Conservation (phyloP, 2,113 vertebrate genomes). For the Petrocephalus zakoni region DNA sequence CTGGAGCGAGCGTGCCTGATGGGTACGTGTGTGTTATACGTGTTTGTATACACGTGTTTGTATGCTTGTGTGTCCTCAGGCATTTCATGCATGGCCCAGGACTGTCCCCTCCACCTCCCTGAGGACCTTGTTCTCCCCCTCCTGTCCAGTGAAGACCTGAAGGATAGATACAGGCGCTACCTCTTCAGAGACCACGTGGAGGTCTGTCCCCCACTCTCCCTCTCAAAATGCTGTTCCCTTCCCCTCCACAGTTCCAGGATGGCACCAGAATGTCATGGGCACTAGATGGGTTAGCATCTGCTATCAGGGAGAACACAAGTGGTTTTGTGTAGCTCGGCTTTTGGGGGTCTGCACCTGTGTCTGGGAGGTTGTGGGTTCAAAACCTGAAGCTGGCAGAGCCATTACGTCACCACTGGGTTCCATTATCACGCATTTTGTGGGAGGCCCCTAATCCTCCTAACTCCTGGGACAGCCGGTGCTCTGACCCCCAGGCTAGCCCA, state of each 20-base stretch:
- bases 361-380: neutral
- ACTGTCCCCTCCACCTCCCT: slow-evolving; percentile 86
- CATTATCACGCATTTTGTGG: no score
- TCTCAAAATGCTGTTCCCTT: neutral
- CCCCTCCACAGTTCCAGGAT: neutral
- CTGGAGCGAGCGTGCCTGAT: neutral
- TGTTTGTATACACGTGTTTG: slow-evolving; percentile 8
- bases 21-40: neutral
- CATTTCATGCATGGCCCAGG: slow-evolving; percentile 97
- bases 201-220: slow-evolving; percentile 50
- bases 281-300: neutral
- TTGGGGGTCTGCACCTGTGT: neutral
- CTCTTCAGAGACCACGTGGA: slow-evolving; percentile 99
- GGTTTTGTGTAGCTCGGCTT: neutral
- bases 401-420: neutral
- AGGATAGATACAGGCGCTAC: slow-evolving; percentile 98
- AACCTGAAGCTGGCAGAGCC: neutral
- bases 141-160: slow-evolving; percentile 88
- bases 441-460: no score
- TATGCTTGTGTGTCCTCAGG: slow-evolving; percentile 56
- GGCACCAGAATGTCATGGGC: neutral
- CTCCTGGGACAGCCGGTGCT: no score
- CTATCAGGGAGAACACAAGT: neutral
- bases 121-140: slow-evolving; percentile 95
- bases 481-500: no score